These are phyloP conservation scores for Dryoscopus gambensis DNA, from an alignment of 2,113 vertebrate genomes.

Conservation along the genomic window DNA sequence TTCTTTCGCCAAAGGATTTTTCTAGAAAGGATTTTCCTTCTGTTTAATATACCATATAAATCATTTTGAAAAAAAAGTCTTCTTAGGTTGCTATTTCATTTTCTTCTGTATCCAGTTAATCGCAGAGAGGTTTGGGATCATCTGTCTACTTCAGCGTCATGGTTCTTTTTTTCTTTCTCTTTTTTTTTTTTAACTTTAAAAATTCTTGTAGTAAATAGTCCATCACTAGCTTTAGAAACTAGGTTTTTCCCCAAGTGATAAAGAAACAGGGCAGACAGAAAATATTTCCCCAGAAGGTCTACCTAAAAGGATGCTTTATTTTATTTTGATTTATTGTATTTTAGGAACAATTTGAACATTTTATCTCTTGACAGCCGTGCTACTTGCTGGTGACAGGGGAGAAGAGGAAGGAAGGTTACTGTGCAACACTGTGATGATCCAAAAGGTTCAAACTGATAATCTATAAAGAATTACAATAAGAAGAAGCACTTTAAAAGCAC, in stretches of 20 bases:
- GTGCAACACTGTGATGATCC: slow-evolving; percentile 48
- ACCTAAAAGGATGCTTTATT: background rate
- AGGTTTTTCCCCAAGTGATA: background rate
- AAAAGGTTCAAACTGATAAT: slow-evolving; percentile 69
- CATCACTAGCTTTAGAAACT: background rate
- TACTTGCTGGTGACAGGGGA: slow-evolving; percentile 13
- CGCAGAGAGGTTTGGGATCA: background rate
- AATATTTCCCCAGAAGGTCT: background rate
- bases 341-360: background rate
- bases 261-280: background rate
- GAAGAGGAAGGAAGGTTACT: slow-evolving; percentile 43
- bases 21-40: background rate
- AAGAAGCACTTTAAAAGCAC: slow-evolving; percentile 42
- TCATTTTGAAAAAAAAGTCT: background rate
- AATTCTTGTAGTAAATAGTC: background rate
- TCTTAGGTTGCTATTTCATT: slow-evolving; percentile 28
- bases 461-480: slow-evolving; percentile 69
- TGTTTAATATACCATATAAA: slow-evolving; percentile 30
- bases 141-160: background rate
- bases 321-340: background rate
- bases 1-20: slow-evolving; percentile 3
- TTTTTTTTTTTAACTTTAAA: background rate
- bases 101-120: slow-evolving; percentile 26
- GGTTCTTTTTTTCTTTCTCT: background rate
- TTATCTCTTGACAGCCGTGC: background rate